Evolutionary conservation across 2,797 vertebrate genomes (phyloP).

Genomic region (Apogon hyalosoma): DNA sequence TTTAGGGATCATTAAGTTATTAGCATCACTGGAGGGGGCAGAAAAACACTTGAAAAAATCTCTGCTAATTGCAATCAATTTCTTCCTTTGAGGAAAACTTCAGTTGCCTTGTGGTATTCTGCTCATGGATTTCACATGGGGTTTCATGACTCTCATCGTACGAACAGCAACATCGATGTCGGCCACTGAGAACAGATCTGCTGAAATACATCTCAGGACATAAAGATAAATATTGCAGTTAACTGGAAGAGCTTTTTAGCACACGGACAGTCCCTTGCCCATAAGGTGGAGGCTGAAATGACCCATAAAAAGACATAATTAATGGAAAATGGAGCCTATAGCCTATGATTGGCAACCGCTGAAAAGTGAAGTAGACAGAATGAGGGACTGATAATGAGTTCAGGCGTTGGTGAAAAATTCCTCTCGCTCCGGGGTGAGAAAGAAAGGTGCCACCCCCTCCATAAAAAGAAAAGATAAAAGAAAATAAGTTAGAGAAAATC

Average conservation of each 20-base stretch:
- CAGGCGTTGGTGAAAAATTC: conserved; percentile 63
- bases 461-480: conserved; percentile 74
- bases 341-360: conserved; percentile 65
- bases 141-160: conserved; percentile 30
- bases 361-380: conserved; percentile 66
- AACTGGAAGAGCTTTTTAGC: conserved; percentile 13
- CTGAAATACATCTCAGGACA: conserved; percentile 24
- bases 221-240: conserved; percentile 46
- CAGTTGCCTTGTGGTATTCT: conserved; percentile 60
- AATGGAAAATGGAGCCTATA: conserved; percentile 56
- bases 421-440: conserved; percentile 60
- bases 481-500: conserved; percentile 76
- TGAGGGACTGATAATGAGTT: conserved; percentile 74
- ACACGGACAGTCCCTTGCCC: conserved; percentile 27
- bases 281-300: conserved; percentile 45
- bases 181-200: conserved; percentile 8
- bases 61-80: conserved; percentile 82
- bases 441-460: conserved; percentile 46
- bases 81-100: conserved; percentile 72
- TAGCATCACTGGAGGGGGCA: conserved; percentile 81
- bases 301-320: conserved; percentile 73
- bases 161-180: conserved; percentile 15
- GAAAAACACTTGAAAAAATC: conserved; percentile 78
- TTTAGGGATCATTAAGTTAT: conserved; percentile 82
- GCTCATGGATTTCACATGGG: conserved; percentile 52